Evolutionary conservation across 2,113 vertebrate species (phyloP).

Genomic region (Microtus ochrogaster): DNA sequence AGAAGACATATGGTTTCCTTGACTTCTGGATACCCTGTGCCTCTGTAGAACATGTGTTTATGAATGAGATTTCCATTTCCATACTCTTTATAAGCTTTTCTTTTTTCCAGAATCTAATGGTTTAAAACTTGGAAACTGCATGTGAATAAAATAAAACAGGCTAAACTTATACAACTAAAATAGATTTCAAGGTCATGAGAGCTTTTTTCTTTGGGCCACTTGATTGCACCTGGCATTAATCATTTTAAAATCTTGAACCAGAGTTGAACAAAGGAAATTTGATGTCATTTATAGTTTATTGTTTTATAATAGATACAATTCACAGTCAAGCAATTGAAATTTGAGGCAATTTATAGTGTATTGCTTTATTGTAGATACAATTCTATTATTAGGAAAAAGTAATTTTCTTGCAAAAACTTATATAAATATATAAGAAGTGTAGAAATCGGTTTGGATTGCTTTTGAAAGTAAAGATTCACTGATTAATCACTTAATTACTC

Average conservation of each 20-base stretch:
- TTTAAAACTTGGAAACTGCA: slow-evolving; percentile 21
- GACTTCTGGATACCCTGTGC: slow-evolving; percentile 65
- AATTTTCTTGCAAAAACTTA: background rate
- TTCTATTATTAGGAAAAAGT: background rate
- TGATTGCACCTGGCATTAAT: background rate
- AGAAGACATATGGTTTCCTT: slow-evolving; percentile 70
- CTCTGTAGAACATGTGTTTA: slow-evolving; percentile 63
- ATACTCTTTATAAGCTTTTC: background rate
- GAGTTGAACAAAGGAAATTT: background rate
- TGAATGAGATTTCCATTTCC: slow-evolving; percentile 54
- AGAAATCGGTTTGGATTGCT: background rate
- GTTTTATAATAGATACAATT: background rate
- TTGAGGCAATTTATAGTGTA: background rate
- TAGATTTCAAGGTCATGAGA: slow-evolving; percentile 10
- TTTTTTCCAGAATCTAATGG: background rate
- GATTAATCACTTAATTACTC: background rate
- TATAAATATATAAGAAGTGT: background rate
- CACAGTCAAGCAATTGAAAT: background rate
- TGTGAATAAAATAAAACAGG: background rate
- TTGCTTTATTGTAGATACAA: background rate
- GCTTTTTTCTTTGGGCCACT: background rate
- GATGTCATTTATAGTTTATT: background rate
- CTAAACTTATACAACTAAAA: background rate
- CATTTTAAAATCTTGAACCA: background rate
- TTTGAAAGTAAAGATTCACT: background rate